Percentiles rank a stretch among this genome's conserved stretches.
Evolutionary conservation across 1,140 invertebrate species (phyloP).

Genomic region (Ylistrum balloti): DNA sequence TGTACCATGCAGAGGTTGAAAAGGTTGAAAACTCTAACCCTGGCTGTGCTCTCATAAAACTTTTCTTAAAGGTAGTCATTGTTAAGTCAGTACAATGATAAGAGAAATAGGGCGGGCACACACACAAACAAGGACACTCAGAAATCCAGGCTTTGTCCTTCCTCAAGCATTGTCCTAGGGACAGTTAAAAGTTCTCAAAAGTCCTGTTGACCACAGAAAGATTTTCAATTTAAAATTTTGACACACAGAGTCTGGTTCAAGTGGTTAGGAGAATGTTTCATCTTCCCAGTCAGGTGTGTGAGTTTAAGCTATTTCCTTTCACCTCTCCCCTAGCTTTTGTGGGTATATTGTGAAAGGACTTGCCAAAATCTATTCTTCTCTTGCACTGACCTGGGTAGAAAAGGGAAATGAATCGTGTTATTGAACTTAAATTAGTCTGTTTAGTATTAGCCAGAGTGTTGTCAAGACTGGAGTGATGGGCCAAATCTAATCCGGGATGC

Average conservation of each 20-base stretch:
- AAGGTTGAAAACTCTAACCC: slow-evolving; percentile 18
- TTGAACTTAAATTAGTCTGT: not conserved
- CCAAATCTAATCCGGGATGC: not conserved
- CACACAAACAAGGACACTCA: not conserved
- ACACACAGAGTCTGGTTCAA: slow-evolving; percentile 26
- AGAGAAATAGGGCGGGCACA: not conserved
- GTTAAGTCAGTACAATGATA: not conserved
- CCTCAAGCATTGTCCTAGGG: not conserved
- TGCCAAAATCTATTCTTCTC: slow-evolving; percentile 28
- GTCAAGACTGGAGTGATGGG: not conserved
- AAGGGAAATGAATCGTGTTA: slow-evolving; percentile 34
- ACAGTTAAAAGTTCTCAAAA: slow-evolving; percentile 6
- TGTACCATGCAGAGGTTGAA: slow-evolving; percentile 27
- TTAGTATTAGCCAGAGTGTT: not conserved
- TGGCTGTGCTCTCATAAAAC: slow-evolving; percentile 16
- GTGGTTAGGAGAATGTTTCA: slow-evolving; percentile 9
- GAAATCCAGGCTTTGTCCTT: not conserved
- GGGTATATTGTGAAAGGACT: slow-evolving; percentile 5
- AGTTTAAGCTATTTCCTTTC: slow-evolving; percentile 20
- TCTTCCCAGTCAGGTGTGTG: not conserved
- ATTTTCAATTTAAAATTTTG: slow-evolving; percentile 22
- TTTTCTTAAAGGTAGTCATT: not conserved
- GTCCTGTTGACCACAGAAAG: slow-evolving; percentile 25
- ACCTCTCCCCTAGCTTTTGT: slow-evolving; percentile 3
- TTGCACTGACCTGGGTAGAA: slow-evolving; percentile 17